A percentile compares a stretch with the other conserved stretches of the same genome.
phyloP scores from a whole-genome alignment of 1,140 invertebrate species.

The Chelonus insularis region DNA sequence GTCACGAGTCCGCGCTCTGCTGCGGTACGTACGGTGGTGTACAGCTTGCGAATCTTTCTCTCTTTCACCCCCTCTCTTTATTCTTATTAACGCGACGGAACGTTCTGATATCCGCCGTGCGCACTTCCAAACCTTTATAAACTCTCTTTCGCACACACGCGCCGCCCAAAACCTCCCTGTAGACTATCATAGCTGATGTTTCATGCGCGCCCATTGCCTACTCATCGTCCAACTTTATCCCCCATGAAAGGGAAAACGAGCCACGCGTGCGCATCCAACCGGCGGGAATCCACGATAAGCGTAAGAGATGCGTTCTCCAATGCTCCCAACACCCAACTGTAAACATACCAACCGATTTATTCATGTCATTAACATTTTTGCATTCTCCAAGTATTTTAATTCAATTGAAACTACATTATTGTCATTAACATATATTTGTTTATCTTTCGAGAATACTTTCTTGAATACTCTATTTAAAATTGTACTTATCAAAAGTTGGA shows the following conservation, averaged over 20 bases:
- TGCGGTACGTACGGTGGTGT: neutral
- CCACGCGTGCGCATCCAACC: constrained; percentile 32
- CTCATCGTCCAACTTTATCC: neutral
- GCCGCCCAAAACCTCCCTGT: neutral
- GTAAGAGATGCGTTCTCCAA: no score
- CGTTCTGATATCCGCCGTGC: no score
- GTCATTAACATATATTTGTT: no score
- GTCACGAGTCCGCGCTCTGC: neutral
- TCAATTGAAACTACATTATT: no score
- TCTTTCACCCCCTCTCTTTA: constrained; percentile 20
- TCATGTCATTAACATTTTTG: no score
- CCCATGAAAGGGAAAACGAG: constrained; percentile 35
- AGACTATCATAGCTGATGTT: neutral
- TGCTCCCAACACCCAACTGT: neutral
- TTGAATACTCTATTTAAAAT: no score
- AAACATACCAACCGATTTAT: neutral
- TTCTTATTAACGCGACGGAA: no score
- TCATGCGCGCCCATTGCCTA: neutral
- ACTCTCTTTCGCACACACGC: no score
- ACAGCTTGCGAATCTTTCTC: constrained; percentile 6
- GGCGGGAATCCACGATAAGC: constrained; percentile 2
- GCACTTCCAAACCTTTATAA: no score
- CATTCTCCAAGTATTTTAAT: no score
- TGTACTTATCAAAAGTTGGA: no score
- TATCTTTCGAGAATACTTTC: no score